Conservation (phyloP, 2,113 vertebrate genomes). For the Thamnophis sirtalis region DNA sequence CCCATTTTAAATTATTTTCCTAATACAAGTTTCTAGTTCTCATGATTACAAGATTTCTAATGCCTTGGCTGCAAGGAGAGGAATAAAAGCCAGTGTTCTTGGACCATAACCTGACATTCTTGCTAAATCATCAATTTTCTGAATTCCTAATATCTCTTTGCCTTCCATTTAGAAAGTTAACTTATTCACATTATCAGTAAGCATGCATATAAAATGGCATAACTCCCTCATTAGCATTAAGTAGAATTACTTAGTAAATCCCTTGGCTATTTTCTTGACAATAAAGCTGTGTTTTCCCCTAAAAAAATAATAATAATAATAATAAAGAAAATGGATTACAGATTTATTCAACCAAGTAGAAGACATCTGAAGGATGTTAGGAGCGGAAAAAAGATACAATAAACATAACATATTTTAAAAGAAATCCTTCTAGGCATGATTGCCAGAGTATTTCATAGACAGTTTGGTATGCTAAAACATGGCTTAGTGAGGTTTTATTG, state of each 20-base stretch:
- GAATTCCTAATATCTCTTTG: not conserved
- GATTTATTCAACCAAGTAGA: not conserved
- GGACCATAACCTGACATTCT: not conserved
- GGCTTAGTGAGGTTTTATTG: not conserved
- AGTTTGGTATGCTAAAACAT: not conserved
- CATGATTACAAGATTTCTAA: not conserved
- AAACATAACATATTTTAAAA: not conserved
- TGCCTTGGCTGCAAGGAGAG: not conserved
- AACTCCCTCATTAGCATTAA: slow-evolving; percentile 8
- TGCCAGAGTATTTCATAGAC: not conserved
- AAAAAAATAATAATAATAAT: not conserved
- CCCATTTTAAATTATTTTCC: not conserved
- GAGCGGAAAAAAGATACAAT: not conserved
- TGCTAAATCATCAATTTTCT: not conserved
- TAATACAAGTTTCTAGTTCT: not conserved
- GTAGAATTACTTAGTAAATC: slow-evolving; percentile 21
- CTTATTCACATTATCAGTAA: slow-evolving; percentile 8
- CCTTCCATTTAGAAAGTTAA: slow-evolving; percentile 5
- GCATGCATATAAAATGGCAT: not conserved
- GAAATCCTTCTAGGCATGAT: not conserved
- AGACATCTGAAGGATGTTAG: not conserved
- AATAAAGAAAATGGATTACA: not conserved
- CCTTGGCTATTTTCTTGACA: not conserved
- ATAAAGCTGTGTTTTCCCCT: slow-evolving; percentile 13
- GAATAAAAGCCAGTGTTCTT: not conserved